phyloP scores from a whole-genome alignment of 1,140 invertebrate genomes.

The Polypedilum pembai region DNA sequence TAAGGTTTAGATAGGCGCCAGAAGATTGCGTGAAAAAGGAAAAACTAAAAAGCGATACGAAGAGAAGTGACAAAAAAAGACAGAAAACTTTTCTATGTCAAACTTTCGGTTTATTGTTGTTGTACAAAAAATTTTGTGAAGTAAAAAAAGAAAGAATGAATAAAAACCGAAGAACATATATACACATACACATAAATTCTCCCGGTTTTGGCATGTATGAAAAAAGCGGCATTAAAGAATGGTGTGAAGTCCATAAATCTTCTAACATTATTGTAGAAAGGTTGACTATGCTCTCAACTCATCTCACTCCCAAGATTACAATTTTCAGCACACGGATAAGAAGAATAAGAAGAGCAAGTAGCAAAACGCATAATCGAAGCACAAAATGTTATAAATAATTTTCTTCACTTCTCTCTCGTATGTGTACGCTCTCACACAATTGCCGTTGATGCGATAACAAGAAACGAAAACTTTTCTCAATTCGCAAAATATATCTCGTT shows the following conservation, averaged over 20 bases:
- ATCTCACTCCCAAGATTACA: slow-evolving; percentile 16
- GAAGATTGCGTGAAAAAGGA: no score
- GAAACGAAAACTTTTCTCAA: no score
- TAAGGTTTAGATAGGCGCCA: no score
- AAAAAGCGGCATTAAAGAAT: slow-evolving; percentile 15
- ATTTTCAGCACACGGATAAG: slow-evolving; percentile 14
- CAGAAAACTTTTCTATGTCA: neutral
- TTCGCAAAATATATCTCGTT: no score
- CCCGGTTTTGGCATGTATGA: slow-evolving; percentile 1
- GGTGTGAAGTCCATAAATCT: slow-evolving; percentile 27
- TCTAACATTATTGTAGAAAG: slow-evolving; percentile 22
- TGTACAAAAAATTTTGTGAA: neutral
- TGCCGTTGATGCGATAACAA: no score
- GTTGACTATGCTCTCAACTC: neutral
- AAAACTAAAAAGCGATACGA: neutral
- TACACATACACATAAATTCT: slow-evolving; percentile 20
- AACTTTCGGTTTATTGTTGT: neutral
- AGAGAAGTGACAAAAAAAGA: neutral
- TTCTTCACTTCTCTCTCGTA: neutral
- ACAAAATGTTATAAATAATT: slow-evolving; percentile 11
- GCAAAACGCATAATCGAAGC: neutral
- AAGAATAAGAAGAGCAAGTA: neutral
- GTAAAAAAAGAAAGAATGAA: slow-evolving; percentile 3
- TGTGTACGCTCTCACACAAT: no score
- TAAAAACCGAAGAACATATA: slow-evolving; percentile 19